Base-by-base conservation (phyloP, 2,113 vertebrate genomes). In the Vireo altiloquus region DNA sequence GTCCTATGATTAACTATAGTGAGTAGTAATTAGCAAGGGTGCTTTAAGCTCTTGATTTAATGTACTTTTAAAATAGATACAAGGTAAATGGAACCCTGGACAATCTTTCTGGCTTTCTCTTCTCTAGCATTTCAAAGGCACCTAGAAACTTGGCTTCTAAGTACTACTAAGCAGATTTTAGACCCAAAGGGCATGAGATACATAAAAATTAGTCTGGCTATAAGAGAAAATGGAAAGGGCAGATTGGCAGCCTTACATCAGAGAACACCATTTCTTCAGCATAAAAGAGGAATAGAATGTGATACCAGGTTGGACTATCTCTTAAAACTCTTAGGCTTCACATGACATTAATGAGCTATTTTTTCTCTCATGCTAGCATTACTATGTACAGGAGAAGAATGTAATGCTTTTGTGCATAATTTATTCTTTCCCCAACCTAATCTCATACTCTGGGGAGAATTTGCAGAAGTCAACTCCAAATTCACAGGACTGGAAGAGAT, bases 91-190 rank as follows among this genome's bases (percentile, higher is more conserved):
- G 84, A 95, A 84, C 52, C 59, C 75, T 83, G 87, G 63, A 81
- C 87, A 95, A 90, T 93, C 92, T 95, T 24, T 47, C 72, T 90
- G 76, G 39, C 63, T 95, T 95, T 90, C 39, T 82, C 49, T 80
- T 94, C 91, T 88, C 65, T 61, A 92, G 46, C 28, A 64, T 95
- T 94, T 96, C 94, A 96, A 96, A 96, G 93, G 85, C 93, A 96
- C 90, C 88, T 96, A 92, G 79, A 94, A 97, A 94, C 68, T 93
- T 94, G 90, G 71, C 92, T 80, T 86, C 75, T 93, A 75, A 97
- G 60, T 59, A 88, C 64, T 83, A 66, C 85, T 92, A 96, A 95
- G 90, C 79, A 92, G 95, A 95, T 96, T 96, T 90, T 91, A 95
- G 70, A 90, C 82, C 94, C 82, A 93, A 92, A 96, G 90, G 93